These are phyloP conservation scores for Saccostrea cuccullata DNA, from an alignment of 1,140 invertebrate species.

Conservation along the genomic window DNA sequence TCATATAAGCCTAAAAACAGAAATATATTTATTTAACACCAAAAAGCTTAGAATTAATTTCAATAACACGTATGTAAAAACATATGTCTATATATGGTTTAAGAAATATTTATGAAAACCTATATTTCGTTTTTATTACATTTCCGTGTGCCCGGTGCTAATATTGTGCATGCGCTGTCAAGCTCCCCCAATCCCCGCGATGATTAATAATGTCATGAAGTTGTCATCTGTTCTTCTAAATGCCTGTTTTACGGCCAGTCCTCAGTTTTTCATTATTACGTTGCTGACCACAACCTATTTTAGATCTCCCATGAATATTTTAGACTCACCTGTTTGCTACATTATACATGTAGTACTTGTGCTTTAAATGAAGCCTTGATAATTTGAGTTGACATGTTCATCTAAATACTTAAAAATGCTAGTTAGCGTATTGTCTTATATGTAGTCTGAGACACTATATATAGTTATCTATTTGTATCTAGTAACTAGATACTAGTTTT, in stretches of 20 bases:
- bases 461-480: no score
- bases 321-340: not conserved
- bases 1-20: no score
- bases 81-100: not conserved
- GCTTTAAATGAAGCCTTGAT: not conserved
- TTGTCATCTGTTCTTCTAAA: not conserved
- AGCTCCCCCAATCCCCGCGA: not conserved
- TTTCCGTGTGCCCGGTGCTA: not conserved
- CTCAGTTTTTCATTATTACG: slow-evolving; percentile 3
- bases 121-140: not conserved
- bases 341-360: not conserved
- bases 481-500: no score
- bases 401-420: no score
- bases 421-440: no score
- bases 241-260: not conserved
- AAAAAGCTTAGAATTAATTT: no score
- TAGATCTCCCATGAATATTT: not conserved
- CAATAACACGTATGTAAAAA: no score
- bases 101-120: not conserved
- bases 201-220: slow-evolving; percentile 28
- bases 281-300: not conserved
- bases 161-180: slow-evolving; percentile 15
- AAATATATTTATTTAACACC: no score
- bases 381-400: no score
- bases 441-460: no score